Base-by-base conservation (phyloP, 2,113 vertebrate genomes). In the Colius striatus region DNA sequence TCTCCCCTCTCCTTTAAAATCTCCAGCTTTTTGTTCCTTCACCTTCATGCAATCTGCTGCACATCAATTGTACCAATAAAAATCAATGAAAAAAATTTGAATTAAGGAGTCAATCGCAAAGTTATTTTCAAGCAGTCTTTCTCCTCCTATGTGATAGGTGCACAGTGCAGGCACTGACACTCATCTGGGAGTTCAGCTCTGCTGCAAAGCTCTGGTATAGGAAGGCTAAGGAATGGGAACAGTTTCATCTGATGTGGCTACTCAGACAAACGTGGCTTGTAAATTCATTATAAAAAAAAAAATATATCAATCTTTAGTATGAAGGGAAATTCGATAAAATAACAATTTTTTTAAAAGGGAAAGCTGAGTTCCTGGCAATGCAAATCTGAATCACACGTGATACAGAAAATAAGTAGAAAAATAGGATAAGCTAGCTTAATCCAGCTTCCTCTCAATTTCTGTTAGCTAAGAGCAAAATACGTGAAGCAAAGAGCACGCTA, bases 121-220 rank as follows among this genome's bases (percentile, higher is more conserved):
- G 26, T 38, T 43, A 11, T 34, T 85, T 94, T 57, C 51, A 80
- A 66, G 43, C 11, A 54, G 17, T 27, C 10, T 50, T 19, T 4
- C 15, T 5, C 25, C 9, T 10, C 1, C 38, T n/a, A n/a, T n/a
- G 29, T 2, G 11, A 7, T 11, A 10, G 29, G 11, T 26, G 30
- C 7, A n/a, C 18, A n/a, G 9, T 5, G 25, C 34, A 61, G 41
- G 19, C 3, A 0, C 53, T 71, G 14, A 41, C 6, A 5, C 13
- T 73, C 13, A 51, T 34, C 66, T 2, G 2, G 30, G 9, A 19
- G 41, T 5, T 47, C 22, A 61, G 68, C 29, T 57, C 16, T 48
- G 27, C 76, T 58, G 47, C 41, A 2, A 1, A 70, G 17, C 25
- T 2, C 0, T 1, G 11, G 27, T 12, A 43, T 0, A 16, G 29